phyloP scores from a whole-genome alignment of 1,140 invertebrate species.

The Tetraneura akinire region DNA sequence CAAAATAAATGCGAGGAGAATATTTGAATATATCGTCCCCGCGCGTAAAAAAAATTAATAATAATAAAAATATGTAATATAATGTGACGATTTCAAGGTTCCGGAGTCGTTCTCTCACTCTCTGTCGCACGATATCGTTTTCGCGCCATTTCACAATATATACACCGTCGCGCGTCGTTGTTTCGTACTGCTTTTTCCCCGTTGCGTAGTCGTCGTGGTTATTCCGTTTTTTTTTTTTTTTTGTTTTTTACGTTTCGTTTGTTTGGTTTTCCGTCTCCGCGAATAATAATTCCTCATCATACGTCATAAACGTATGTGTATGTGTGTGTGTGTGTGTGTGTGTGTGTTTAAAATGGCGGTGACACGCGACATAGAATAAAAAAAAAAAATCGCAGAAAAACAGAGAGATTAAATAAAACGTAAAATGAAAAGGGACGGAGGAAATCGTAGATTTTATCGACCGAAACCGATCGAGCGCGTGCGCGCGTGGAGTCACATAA shows the following conservation, averaged over 20 bases:
- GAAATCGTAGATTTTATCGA: conserved; percentile 8
- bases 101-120: too few species aligned
- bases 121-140: conserved; percentile 22
- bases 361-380: too few species aligned
- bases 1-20: background rate
- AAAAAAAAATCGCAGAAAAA: too few species aligned
- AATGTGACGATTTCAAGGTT: conserved; percentile 41
- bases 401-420: too few species aligned
- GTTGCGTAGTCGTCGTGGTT: background rate
- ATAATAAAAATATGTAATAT: too few species aligned
- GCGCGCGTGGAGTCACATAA: background rate
- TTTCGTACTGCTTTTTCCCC: too few species aligned
- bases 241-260: background rate
- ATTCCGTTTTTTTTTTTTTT: background rate
- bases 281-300: too few species aligned
- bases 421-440: background rate
- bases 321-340: too few species aligned
- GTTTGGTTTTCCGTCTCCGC: too few species aligned
- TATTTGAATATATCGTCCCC: too few species aligned
- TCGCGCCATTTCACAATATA: conserved; percentile 44
- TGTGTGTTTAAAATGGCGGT: too few species aligned
- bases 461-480: conserved; percentile 13
- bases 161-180: background rate
- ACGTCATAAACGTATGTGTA: too few species aligned
- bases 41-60: background rate